These are phyloP conservation scores for Eudasyphora cyanicolor DNA, from an alignment of 2,888 invertebrate species.

Conservation along the genomic window DNA sequence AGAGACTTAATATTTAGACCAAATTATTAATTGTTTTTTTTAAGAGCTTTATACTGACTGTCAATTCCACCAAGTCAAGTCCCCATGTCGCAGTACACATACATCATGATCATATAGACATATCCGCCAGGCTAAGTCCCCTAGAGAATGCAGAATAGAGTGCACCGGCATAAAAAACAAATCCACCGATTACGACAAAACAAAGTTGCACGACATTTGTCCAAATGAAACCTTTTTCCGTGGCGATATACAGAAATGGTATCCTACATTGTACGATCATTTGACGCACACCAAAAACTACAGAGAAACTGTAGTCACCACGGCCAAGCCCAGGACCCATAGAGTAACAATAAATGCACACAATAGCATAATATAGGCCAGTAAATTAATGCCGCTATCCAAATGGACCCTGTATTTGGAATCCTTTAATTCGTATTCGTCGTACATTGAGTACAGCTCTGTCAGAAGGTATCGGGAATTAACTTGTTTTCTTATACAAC, in stretches of 20 bases:
- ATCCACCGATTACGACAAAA: slow-evolving; percentile 68
- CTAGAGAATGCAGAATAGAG: too few species aligned
- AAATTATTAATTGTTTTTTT: too few species aligned
- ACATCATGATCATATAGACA: too few species aligned
- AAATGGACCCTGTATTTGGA: slow-evolving; percentile 65
- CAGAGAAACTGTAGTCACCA: slow-evolving; percentile 43
- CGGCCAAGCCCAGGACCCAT: neutral
- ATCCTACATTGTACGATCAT: neutral
- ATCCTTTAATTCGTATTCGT: slow-evolving; percentile 65
- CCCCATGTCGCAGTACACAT: too few species aligned
- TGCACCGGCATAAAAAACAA: slow-evolving; percentile 70
- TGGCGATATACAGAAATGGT: neutral
- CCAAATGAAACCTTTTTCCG: neutral
- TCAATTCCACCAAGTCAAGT: too few species aligned
- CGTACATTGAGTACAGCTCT: slow-evolving; percentile 57
- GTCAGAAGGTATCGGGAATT: slow-evolving; percentile 39
- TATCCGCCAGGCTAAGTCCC: too few species aligned
- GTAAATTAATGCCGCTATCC: slow-evolving; percentile 50
- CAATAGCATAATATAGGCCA: slow-evolving; percentile 53
- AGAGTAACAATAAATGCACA: slow-evolving; percentile 56
- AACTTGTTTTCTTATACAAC: neutral
- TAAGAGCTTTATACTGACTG: too few species aligned
- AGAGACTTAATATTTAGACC: too few species aligned
- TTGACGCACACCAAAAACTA: neutral
- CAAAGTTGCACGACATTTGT: slow-evolving; percentile 67